A percentile compares a stretch with the other conserved stretches of the same genome.
phyloP scores from a whole-genome alignment of 1,140 invertebrate species.

The Phenacoccus solenopsis region DNA sequence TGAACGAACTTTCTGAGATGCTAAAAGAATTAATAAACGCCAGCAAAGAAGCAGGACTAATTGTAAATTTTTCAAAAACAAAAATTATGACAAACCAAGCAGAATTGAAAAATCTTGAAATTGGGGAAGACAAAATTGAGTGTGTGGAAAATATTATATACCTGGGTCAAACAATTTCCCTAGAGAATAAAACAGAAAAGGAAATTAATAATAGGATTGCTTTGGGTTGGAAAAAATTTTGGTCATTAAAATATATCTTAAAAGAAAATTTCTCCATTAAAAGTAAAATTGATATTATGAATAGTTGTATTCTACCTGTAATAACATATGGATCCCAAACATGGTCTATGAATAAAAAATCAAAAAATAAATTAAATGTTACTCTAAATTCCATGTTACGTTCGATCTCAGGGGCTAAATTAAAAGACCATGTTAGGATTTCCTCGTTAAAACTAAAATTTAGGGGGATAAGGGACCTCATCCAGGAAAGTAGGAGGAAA shows the following conservation, averaged over 20 bases:
- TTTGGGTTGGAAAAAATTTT: constrained; percentile 18
- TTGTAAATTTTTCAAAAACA: constrained; percentile 18
- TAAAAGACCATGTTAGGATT: constrained; percentile 6
- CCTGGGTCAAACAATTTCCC: not conserved
- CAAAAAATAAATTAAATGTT: not conserved
- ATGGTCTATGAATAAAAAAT: constrained; percentile 12
- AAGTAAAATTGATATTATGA: not conserved
- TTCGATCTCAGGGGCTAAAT: not conserved
- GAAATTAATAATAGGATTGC: constrained; percentile 19
- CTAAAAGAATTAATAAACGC: constrained; percentile 10
- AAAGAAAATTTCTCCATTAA: not conserved
- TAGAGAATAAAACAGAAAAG: not conserved
- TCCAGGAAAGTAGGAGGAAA: not conserved
- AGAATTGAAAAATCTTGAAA: not conserved
- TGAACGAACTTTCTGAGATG: constrained; percentile 9
- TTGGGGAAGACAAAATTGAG: constrained; percentile 12
- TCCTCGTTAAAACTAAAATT: not conserved
- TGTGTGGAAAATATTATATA: not conserved
- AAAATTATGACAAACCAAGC: constrained; percentile 18
- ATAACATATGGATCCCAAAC: constrained; percentile 20
- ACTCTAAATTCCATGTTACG: constrained; percentile 8
- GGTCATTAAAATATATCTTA: constrained; percentile 9
- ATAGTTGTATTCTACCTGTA: constrained; percentile 11
- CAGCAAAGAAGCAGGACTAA: constrained; percentile 16
- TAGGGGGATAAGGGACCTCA: not conserved